A percentile compares a stretch with the other conserved stretches of the same genome.
phyloP scores from a whole-genome alignment of 1,140 invertebrate genomes.

The Brachystomella parvula region DNA sequence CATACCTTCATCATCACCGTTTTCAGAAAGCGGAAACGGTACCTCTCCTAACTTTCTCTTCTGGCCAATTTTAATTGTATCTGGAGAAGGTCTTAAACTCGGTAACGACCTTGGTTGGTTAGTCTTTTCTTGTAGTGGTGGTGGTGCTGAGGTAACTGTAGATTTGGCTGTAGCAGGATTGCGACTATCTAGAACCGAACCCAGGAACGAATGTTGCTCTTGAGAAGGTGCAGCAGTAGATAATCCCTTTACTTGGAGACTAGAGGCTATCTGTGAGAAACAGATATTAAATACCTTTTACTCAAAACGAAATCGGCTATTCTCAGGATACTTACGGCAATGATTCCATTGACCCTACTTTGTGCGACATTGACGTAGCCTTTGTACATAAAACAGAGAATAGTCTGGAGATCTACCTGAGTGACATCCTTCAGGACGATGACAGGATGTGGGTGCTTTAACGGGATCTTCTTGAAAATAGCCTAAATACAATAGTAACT shows the following conservation, averaged over 20 bases:
- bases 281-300: neutral
- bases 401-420: slow-evolving; percentile 74
- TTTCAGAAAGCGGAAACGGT: neutral
- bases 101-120: neutral
- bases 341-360: slow-evolving; percentile 48
- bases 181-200: too few species aligned
- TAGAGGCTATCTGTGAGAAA: neutral
- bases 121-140: neutral
- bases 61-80: neutral
- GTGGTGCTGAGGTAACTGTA: neutral
- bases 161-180: too few species aligned
- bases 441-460: slow-evolving; percentile 58
- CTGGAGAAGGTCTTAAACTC: neutral
- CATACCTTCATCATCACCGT: neutral
- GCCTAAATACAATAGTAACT: neutral
- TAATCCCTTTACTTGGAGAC: slow-evolving; percentile 4
- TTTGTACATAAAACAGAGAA: slow-evolving; percentile 93
- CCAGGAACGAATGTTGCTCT: too few species aligned
- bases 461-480: neutral
- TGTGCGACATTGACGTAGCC: slow-evolving; percentile 89
- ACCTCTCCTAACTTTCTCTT: neutral
- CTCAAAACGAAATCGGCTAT: neutral
- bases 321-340: neutral
- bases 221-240: neutral
- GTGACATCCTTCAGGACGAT: slow-evolving; percentile 86